phyloP scores from a whole-genome alignment of 1,140 invertebrate genomes.

The Lordiphosa clarofinis region DNA sequence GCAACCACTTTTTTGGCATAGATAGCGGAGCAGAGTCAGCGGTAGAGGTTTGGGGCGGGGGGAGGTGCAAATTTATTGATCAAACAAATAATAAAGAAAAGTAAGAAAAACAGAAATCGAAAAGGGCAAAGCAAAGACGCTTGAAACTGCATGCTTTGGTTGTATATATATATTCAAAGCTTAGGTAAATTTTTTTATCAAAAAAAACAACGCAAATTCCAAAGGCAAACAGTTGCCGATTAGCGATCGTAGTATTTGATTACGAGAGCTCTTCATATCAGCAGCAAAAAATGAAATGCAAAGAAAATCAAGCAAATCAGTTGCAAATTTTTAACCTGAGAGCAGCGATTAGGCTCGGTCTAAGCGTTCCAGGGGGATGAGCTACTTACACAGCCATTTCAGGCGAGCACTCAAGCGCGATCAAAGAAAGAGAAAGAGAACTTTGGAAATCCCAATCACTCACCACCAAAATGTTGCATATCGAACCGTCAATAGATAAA shows the following conservation, averaged over 20 bases:
- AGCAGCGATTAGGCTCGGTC: too few relatives aligned
- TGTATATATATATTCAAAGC: not conserved
- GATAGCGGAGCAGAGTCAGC: not conserved
- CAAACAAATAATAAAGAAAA: constrained; percentile 45
- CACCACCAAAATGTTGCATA: too few relatives aligned
- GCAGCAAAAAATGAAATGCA: constrained; percentile 17
- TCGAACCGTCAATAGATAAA: too few relatives aligned
- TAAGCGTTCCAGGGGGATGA: too few relatives aligned
- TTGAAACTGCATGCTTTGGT: constrained; percentile 1
- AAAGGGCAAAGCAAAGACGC: constrained; percentile 40
- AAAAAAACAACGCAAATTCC: constrained; percentile 45
- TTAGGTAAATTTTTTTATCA: constrained; percentile 13
- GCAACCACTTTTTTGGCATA: constrained; percentile 27
- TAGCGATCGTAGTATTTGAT: constrained; percentile 62
- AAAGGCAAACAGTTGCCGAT: constrained; percentile 65
- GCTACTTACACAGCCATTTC: too few relatives aligned
- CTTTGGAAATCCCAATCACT: not conserved
- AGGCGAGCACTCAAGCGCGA: too few relatives aligned
- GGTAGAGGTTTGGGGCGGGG: not conserved
- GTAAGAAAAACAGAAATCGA: constrained; percentile 19
- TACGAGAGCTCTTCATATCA: constrained; percentile 50
- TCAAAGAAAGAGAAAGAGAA: not conserved
- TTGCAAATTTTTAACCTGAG: constrained; percentile 6
- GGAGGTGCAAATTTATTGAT: constrained; percentile 64
- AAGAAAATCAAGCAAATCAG: constrained; percentile 11